phyloP scores from a whole-genome alignment of 2,888 invertebrate genomes.

The Phaonia tiefii region DNA sequence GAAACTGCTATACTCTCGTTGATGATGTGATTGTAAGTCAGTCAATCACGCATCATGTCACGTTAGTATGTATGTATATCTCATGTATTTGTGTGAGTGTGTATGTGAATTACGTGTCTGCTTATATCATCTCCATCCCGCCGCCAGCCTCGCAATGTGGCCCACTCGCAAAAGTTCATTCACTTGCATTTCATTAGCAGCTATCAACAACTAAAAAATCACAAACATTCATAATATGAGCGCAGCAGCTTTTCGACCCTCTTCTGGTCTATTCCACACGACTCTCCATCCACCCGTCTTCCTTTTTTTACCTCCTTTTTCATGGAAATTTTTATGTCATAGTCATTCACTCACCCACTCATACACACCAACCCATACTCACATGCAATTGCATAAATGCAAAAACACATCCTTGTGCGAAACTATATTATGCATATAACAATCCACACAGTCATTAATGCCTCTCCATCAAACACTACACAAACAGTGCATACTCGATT shows the following conservation, averaged over 20 bases:
- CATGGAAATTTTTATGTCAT: constrained; percentile 29
- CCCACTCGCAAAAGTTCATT: constrained; percentile 66
- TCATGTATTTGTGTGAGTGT: too few relatives aligned
- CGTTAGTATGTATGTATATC: too few relatives aligned
- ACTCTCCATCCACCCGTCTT: not conserved
- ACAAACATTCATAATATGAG: constrained; percentile 48
- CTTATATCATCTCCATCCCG: too few relatives aligned
- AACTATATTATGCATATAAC: constrained; percentile 54
- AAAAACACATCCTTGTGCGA: not conserved
- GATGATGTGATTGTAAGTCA: too few relatives aligned
- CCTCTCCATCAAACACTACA: constrained; percentile 62
- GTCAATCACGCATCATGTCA: too few relatives aligned
- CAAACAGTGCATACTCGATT: constrained; percentile 42
- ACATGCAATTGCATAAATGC: constrained; percentile 16
- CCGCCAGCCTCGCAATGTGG: not conserved
- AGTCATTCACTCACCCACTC: not conserved
- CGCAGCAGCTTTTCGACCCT: constrained; percentile 6
- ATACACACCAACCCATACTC: constrained; percentile 28
- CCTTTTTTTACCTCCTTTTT: not conserved
- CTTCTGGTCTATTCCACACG: not conserved
- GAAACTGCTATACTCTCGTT: too few relatives aligned
- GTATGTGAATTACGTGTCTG: too few relatives aligned
- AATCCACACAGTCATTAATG: constrained; percentile 65
- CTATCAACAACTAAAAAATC: constrained; percentile 59
- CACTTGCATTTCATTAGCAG: constrained; percentile 68